These are phyloP conservation scores for Drosophila macrothrix DNA, from an alignment of 2,888 invertebrate genomes.

Conservation along the genomic window DNA sequence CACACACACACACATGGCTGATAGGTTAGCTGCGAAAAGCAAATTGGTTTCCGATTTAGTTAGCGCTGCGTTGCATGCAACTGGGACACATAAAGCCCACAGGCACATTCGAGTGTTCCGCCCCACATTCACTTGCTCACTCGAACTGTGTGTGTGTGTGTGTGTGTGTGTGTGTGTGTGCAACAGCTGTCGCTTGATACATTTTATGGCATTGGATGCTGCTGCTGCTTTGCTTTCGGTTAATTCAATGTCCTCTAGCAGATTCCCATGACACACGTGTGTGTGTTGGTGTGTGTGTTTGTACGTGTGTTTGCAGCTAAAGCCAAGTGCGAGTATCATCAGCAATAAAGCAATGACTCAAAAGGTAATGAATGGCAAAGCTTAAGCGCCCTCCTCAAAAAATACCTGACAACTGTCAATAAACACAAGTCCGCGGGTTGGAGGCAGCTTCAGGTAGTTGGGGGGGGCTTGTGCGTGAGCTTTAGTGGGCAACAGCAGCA, in stretches of 20 bases:
- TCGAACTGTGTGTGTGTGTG: constrained; percentile 5
- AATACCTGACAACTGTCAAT: constrained; percentile 62
- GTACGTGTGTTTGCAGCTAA: constrained; percentile 30
- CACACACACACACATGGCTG: constrained; percentile 8
- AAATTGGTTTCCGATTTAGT: constrained; percentile 76
- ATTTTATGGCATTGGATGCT: constrained; percentile 41
- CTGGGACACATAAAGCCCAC: constrained; percentile 47
- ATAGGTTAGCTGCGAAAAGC: constrained; percentile 53
- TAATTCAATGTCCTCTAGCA: constrained; percentile 8
- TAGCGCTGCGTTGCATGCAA: constrained; percentile 35
- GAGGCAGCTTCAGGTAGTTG: not conserved
- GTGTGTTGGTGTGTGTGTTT: not conserved
- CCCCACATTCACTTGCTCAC: not conserved
- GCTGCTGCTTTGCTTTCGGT: constrained; percentile 6
- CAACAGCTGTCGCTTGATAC: constrained; percentile 56
- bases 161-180: constrained; percentile 11
- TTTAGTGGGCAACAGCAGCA: not conserved
- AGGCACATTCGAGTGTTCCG: constrained; percentile 31
- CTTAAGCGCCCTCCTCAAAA: constrained; percentile 47
- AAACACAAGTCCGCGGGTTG: not conserved
- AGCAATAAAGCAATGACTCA: constrained; percentile 4
- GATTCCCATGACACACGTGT: constrained; percentile 25
- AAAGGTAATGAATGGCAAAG: constrained; percentile 34
- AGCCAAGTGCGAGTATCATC: constrained; percentile 22
- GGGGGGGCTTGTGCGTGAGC: not conserved